Conservation (phyloP, 2,888 invertebrate species). For the Agrilus biguttatus region DNA sequence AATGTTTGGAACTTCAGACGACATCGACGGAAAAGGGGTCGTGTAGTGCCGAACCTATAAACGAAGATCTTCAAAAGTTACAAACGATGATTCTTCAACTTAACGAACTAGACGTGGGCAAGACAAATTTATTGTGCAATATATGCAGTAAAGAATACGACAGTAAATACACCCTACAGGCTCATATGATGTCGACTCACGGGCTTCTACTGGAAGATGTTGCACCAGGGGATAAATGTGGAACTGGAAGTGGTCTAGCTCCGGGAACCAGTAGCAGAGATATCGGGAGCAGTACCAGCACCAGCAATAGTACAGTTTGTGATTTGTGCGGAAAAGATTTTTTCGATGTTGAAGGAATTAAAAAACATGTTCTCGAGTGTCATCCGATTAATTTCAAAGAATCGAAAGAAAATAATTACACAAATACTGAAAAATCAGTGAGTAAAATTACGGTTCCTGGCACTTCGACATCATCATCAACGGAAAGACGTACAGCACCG, state of each 20-base stretch:
- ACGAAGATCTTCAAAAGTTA: constrained; percentile 74
- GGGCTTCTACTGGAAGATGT: constrained; percentile 37
- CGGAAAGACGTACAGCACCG: constrained; percentile 42
- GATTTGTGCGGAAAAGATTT: constrained; percentile 31
- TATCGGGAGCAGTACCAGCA: constrained; percentile 12
- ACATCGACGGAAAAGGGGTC: background rate
- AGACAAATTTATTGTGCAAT: constrained; percentile 40
- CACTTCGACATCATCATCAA: constrained; percentile 13
- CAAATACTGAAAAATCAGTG: constrained; percentile 32
- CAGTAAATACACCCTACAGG: constrained; percentile 53
- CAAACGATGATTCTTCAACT: constrained; percentile 84
- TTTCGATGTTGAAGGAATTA: constrained; percentile 45
- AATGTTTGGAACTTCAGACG: constrained; percentile 17
- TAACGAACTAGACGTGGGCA: constrained; percentile 59
- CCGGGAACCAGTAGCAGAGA: background rate
- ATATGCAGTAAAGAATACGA: constrained; percentile 60
- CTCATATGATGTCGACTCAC: constrained; percentile 54
- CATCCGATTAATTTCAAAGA: constrained; percentile 35
- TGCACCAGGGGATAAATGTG: constrained; percentile 24
- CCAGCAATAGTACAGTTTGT: constrained; percentile 27
- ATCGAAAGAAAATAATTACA: constrained; percentile 21
- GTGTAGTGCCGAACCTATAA: constrained; percentile 44
- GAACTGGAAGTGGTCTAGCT: constrained; percentile 21
- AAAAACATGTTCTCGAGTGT: constrained; percentile 52
- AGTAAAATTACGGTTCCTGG: constrained; percentile 15